phyloP scores from a whole-genome alignment of 1,140 invertebrate species.

The Hyposmocoma kahamanoa region DNA sequence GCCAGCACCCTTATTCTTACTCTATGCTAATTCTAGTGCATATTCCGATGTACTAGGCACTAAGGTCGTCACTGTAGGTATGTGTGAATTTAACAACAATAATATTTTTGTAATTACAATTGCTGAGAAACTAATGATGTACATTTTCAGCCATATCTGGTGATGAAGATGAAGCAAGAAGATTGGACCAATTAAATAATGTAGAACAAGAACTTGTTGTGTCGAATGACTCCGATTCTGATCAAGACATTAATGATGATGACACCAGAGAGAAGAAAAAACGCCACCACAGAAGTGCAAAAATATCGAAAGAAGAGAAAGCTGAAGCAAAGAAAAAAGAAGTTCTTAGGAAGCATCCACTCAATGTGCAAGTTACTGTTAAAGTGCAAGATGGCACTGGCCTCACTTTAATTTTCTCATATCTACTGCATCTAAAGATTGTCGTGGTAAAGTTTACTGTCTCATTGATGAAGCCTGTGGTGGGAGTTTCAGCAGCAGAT shows the following conservation, averaged over 20 bases:
- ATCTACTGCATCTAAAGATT: constrained; percentile 77
- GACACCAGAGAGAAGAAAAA: constrained; percentile 74
- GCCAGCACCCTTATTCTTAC: constrained; percentile 88
- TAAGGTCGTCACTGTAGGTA: constrained; percentile 58
- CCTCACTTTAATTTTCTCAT: constrained; percentile 76
- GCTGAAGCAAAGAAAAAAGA: constrained; percentile 79
- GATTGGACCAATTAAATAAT: constrained; percentile 77
- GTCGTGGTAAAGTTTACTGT: constrained; percentile 77
- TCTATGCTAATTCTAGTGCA: constrained; percentile 90
- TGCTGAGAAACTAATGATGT: no score
- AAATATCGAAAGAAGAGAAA: constrained; percentile 76
- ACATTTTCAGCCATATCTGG: constrained; percentile 72
- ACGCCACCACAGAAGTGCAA: constrained; percentile 75
- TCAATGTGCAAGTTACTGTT: constrained; percentile 79
- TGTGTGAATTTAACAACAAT: constrained; percentile 18
- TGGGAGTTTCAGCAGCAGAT: constrained; percentile 69
- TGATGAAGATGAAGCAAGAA: constrained; percentile 87
- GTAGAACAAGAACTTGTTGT: constrained; percentile 76
- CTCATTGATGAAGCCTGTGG: constrained; percentile 61
- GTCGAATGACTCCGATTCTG: constrained; percentile 69
- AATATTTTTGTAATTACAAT: no score
- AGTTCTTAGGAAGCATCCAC: constrained; percentile 83
- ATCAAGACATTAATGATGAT: constrained; percentile 53
- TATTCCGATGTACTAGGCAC: constrained; percentile 86
- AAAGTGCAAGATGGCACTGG: constrained; percentile 75